Evolutionary conservation across 2,888 invertebrate species (phyloP).

Genomic region (Syritta pipiens): DNA sequence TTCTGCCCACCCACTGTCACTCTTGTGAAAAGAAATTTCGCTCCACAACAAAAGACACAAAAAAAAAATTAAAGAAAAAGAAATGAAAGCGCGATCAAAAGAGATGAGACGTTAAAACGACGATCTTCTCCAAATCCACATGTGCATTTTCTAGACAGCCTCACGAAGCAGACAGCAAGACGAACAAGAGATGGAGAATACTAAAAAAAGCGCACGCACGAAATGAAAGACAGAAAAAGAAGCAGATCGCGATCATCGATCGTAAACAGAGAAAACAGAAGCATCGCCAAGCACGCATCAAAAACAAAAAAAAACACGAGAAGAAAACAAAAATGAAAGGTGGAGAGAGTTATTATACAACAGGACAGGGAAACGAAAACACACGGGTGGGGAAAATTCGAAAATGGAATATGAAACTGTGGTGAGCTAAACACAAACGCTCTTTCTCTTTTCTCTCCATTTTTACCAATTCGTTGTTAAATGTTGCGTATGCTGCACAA

Average conservation of each 20-base stretch:
- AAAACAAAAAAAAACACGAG: conserved; percentile 17
- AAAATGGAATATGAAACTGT: conserved; percentile 31
- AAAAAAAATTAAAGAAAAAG: conserved; percentile 14
- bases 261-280: conserved; percentile 27
- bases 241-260: neutral
- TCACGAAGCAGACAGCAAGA: too few relatives aligned
- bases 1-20: conserved; percentile 30
- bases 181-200: neutral
- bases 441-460: conserved; percentile 50
- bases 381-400: conserved; percentile 24
- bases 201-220: conserved; percentile 7
- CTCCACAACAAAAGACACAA: neutral
- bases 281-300: conserved; percentile 14
- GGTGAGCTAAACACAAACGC: neutral
- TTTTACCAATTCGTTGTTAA: conserved; percentile 29
- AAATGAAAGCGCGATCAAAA: conserved; percentile 50
- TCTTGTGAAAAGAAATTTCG: conserved; percentile 17
- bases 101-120: conserved; percentile 33
- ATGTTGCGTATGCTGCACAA: conserved; percentile 13
- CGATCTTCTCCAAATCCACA: conserved; percentile 25
- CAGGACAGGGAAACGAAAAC: conserved; percentile 9
- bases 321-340: conserved; percentile 34
- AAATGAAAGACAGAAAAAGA: neutral
- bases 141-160: conserved; percentile 8
- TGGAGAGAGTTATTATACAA: conserved; percentile 66